These are phyloP conservation scores for Porites rus DNA, from an alignment of 92 coral and sea anemone genomes.

Conservation along the genomic window DNA sequence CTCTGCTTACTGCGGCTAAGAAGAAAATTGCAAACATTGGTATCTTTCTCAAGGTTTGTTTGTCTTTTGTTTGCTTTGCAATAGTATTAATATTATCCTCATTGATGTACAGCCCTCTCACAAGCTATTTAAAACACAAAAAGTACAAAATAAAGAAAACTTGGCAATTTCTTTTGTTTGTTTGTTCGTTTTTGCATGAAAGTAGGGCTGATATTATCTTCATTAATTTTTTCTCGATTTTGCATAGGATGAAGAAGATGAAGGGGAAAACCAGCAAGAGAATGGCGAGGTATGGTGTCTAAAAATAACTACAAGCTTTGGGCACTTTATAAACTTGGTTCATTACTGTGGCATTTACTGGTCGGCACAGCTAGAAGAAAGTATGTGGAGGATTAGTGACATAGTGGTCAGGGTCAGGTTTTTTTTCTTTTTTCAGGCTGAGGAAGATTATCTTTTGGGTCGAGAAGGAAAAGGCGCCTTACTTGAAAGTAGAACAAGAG, in stretches of 20 bases:
- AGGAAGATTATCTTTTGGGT: slow-evolving; percentile 86
- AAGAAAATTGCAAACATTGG: slow-evolving; percentile 96
- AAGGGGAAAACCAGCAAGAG: slow-evolving; percentile 89
- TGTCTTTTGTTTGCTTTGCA: background rate
- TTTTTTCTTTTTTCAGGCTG: slow-evolving; percentile 52
- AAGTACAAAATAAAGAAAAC: too few species aligned
- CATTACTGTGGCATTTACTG: too few species aligned
- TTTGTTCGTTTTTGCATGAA: too few species aligned
- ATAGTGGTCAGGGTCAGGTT: background rate
- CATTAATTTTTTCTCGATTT: background rate
- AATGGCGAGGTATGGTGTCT: slow-evolving; percentile 83
- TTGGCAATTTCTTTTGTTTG: too few species aligned
- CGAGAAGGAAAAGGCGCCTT: slow-evolving; percentile 96
- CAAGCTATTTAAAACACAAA: too few species aligned
- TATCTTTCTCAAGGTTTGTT: slow-evolving; percentile 89
- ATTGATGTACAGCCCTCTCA: too few species aligned
- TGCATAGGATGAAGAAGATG: slow-evolving; percentile 84
- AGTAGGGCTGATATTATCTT: too few species aligned
- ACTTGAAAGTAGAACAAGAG: slow-evolving; percentile 97
- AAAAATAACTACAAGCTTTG: background rate
- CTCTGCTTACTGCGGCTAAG: slow-evolving; percentile 92
- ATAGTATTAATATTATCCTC: too few species aligned
- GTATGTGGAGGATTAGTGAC: too few species aligned
- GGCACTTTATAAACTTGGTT: too few species aligned
- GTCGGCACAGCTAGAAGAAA: too few species aligned